These are phyloP conservation scores for Pavo muticus DNA, from an alignment of 2,113 vertebrate genomes.

Conservation along the genomic window DNA sequence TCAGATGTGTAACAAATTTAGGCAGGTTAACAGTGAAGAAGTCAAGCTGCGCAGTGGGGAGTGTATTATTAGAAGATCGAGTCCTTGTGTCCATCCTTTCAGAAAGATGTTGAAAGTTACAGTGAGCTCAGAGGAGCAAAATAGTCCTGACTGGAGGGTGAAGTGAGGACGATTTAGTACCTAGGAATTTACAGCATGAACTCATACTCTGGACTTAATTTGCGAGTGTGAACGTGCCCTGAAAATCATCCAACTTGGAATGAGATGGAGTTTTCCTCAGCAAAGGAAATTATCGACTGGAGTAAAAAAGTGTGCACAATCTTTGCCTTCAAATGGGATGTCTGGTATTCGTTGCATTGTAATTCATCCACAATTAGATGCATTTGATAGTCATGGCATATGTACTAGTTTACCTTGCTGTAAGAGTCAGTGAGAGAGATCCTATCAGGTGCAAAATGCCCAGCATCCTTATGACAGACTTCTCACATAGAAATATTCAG, in stretches of 20 bases:
- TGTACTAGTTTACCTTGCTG: too few relatives aligned
- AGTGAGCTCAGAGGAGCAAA: background rate
- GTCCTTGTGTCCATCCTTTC: background rate
- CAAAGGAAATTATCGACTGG: background rate
- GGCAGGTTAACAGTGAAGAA: background rate
- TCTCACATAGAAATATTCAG: background rate
- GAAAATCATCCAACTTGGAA: background rate
- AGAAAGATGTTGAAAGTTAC: background rate
- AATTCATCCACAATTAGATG: background rate
- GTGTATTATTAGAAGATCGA: background rate
- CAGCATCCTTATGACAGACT: background rate
- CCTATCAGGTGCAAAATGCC: background rate
- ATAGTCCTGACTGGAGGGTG: background rate
- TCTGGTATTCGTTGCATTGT: background rate
- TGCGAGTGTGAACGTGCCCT: background rate
- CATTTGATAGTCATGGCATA: background rate
- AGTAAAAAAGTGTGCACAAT: background rate
- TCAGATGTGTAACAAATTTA: background rate
- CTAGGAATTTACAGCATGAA: background rate
- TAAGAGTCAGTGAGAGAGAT: background rate
- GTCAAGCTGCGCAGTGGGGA: background rate
- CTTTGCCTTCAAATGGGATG: background rate
- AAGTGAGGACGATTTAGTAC: constrained; percentile 4
- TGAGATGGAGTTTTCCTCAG: background rate
- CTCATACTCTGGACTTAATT: background rate